Conservation (phyloP, 1,140 invertebrate species). For the Eufriesea mexicana region DNA sequence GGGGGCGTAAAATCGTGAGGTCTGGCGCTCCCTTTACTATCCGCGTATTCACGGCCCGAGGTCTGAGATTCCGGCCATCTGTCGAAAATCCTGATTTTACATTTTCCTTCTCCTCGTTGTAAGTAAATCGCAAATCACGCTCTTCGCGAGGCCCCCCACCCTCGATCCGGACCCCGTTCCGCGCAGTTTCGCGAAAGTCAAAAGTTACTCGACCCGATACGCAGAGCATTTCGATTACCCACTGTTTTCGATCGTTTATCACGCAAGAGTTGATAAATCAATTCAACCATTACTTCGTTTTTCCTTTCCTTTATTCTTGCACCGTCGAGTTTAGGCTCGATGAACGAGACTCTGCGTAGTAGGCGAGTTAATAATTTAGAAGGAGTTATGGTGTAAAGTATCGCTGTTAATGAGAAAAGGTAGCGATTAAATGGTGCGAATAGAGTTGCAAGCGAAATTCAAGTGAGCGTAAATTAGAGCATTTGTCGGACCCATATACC, state of each 20-base stretch:
- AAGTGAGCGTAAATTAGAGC: not conserved
- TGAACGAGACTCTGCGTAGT: not conserved
- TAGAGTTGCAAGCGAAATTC: not conserved
- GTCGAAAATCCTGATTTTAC: constrained; percentile 80
- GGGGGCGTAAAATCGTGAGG: constrained; percentile 79
- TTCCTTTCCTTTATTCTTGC: too few species aligned
- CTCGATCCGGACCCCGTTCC: not conserved
- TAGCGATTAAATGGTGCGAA: not conserved
- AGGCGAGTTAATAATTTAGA: not conserved
- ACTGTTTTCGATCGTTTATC: too few species aligned
- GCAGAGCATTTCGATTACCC: too few species aligned
- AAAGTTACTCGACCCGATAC: not conserved
- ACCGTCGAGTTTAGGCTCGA: too few species aligned
- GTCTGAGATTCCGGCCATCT: constrained; percentile 80
- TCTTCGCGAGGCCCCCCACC: not conserved
- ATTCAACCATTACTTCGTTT: too few species aligned
- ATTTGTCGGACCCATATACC: not conserved
- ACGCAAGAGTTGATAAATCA: too few species aligned
- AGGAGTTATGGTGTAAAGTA: not conserved
- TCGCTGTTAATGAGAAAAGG: not conserved
- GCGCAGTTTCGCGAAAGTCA: too few species aligned
- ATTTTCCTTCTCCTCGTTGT: constrained; percentile 71
- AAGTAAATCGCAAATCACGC: constrained; percentile 66
- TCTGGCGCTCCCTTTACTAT: constrained; percentile 60
- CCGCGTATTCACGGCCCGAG: constrained; percentile 73